Evolutionary conservation across 2,888 invertebrate species (phyloP).

Genomic region (Drosophila mimetica): DNA sequence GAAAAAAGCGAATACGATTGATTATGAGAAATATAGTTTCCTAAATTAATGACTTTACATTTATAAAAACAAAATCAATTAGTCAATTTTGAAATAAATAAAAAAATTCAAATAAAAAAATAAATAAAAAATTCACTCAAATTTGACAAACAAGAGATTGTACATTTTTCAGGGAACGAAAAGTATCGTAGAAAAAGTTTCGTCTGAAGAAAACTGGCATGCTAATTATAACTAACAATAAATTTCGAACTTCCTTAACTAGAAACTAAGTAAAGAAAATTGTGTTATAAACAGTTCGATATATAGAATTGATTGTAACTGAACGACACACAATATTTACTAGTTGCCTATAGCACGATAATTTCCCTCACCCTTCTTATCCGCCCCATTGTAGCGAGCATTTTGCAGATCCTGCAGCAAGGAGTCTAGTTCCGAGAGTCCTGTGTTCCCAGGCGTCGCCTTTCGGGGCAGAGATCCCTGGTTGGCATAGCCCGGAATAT

Average conservation of each 20-base stretch:
- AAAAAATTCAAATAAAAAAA: too few relatives aligned
- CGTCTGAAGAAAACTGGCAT: not conserved
- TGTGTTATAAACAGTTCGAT: too few relatives aligned
- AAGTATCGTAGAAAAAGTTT: too few relatives aligned
- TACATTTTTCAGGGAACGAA: too few relatives aligned
- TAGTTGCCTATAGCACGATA: not conserved
- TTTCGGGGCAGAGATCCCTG: slow-evolving; percentile 78
- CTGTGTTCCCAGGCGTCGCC: slow-evolving; percentile 81
- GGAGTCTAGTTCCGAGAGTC: slow-evolving; percentile 95
- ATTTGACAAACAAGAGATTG: not conserved
- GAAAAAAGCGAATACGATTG: not conserved
- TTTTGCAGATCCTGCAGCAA: slow-evolving; percentile 96
- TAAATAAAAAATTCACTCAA: not conserved
- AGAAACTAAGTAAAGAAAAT: too few relatives aligned
- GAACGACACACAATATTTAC: too few relatives aligned
- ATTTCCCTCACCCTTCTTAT: slow-evolving; percentile 84
- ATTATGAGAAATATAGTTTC: too few relatives aligned
- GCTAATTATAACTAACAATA: not conserved
- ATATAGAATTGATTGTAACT: too few relatives aligned
- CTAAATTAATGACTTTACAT: too few relatives aligned
- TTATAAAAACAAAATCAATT: too few relatives aligned
- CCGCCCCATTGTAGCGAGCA: slow-evolving; percentile 86
- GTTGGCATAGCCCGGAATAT: slow-evolving; percentile 73
- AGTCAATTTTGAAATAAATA: too few relatives aligned
- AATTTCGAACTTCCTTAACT: not conserved